Evolutionary conservation across 2,113 vertebrate genomes (phyloP), one percentile per base, ranked within the genome.

Genomic region (Chaetodon auriga): DNA sequence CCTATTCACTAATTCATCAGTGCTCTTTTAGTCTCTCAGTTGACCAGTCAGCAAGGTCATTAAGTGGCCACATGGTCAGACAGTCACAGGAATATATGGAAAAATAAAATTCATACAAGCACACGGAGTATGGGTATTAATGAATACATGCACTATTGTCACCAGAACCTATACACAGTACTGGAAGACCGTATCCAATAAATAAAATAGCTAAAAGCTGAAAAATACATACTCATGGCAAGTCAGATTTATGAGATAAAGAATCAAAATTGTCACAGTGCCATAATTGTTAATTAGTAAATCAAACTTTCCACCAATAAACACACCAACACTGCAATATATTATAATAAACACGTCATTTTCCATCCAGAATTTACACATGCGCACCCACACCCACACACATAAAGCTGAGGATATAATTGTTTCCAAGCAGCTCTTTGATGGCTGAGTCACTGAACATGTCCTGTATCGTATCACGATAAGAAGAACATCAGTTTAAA

Each of bases 401-500:
- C 65, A 71, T 10, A 77, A 74, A 82, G 73, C 85, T 58, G 63
- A 85, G 78, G 72, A 54, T 81, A 73, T 86, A 88, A 92, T 87
- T 92, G 92, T 92, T 90, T 90, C 75, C 82, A 73, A 83, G 74
- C 86, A 75, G 86, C 78, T 84, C 89, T 93, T 94, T 92, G 92
- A 92, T 92, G 89, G 88, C 78, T 92, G 91, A 92, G 82, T 92
- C 88, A 87, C 81, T 85, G 80, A 90, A 87, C 83, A 85, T 89
- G 83, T 92, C 83, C 73, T 82, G 77, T 84, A 89, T 93, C 89
- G 82, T 78, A 91, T 93, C 89, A 87, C 21, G 89, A 92, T 90
- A 90, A 90, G 91, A 89, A 89, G 85, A 91, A 92, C 89, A 88
- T 89, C 90, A 87, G 85, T 92, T 92, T 93, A 93, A 90, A 91